These are phyloP conservation scores for Limnodromus scolopaceus DNA, from an alignment of 2,797 vertebrate species.

Conservation along the genomic window DNA sequence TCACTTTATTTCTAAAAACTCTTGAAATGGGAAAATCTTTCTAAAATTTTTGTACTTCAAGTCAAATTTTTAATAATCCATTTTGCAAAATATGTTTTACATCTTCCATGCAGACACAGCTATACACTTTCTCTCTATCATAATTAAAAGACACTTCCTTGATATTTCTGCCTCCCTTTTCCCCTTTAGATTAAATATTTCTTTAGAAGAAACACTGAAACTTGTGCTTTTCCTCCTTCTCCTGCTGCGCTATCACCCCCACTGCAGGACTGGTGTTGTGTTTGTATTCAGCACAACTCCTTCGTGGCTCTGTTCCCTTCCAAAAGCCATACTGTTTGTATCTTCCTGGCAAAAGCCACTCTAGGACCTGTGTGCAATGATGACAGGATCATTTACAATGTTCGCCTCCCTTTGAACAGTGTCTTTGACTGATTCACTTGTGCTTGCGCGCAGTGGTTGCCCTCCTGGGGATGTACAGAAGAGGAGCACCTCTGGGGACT, in stretches of 20 bases:
- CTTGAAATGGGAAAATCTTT: neutral
- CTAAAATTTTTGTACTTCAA: neutral
- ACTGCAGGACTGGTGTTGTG: neutral
- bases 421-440: fast-evolving
- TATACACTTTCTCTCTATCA: neutral
- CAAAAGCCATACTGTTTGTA: neutral
- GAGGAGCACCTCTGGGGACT: neutral
- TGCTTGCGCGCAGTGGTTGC: fast-evolving
- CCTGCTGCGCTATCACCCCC: neutral
- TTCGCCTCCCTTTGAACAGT: neutral
- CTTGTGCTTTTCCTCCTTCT: neutral
- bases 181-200: neutral
- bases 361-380: neutral
- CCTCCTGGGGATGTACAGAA: conserved; percentile 4
- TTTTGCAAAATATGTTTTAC: neutral
- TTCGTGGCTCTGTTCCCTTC: neutral
- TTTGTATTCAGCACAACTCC: neutral
- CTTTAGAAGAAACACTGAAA: neutral
- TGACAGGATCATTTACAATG: neutral
- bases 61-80: neutral
- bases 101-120: neutral
- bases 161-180: neutral
- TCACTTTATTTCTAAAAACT: neutral
- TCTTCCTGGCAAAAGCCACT: neutral
- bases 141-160: neutral